These are phyloP conservation scores for Phymatocera aterrima DNA, from an alignment of 2,888 invertebrate species.

Conservation along the genomic window DNA sequence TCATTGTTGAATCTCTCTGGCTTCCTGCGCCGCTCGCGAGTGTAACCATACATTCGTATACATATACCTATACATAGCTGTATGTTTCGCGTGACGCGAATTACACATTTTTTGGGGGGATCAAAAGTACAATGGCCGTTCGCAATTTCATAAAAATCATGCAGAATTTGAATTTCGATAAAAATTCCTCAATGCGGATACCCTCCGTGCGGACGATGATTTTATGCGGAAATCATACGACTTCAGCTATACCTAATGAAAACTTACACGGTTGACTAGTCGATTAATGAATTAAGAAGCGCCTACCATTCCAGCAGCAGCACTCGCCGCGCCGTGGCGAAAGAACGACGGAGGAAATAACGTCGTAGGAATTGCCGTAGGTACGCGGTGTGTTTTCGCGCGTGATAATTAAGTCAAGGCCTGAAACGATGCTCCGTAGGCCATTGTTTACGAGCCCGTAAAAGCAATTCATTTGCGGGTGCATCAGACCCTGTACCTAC, in stretches of 20 bases:
- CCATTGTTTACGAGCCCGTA: slow-evolving; percentile 35
- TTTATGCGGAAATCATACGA: too few relatives aligned
- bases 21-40: neutral
- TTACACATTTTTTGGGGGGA: too few relatives aligned
- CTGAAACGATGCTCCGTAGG: slow-evolving; percentile 34
- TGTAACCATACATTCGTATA: too few relatives aligned
- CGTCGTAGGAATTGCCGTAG: slow-evolving; percentile 18
- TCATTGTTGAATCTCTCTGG: neutral
- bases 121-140: too few relatives aligned
- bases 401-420: slow-evolving; percentile 45
- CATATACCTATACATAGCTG: too few relatives aligned
- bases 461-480: slow-evolving; percentile 16
- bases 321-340: neutral
- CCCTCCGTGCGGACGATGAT: too few relatives aligned
- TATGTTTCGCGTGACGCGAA: too few relatives aligned
- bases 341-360: slow-evolving; percentile 10
- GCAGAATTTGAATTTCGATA: too few relatives aligned
- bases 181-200: too few relatives aligned
- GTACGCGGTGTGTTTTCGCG: slow-evolving; percentile 23
- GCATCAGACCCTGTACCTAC: neutral
- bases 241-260: too few relatives aligned
- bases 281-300: neutral
- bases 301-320: too few relatives aligned
- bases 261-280: neutral
- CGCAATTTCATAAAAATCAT: too few relatives aligned